Conservation (phyloP, 2,797 vertebrate species). For the Sciaenops ocellatus region DNA sequence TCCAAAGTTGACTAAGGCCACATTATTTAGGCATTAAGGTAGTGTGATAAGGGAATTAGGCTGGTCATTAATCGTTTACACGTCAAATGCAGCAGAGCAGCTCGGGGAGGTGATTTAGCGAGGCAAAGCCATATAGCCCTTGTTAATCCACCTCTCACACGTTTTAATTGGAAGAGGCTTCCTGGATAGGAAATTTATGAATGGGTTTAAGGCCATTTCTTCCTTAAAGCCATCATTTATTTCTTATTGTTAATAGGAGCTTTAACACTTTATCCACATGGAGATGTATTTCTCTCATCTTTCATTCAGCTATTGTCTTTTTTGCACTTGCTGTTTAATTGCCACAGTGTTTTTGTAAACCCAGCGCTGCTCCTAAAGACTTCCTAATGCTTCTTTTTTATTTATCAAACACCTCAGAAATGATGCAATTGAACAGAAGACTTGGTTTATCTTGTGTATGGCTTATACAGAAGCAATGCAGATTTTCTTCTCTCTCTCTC, state of each 20-base stretch:
- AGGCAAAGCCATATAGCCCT: constrained; percentile 85
- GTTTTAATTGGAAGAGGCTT: constrained; percentile 88
- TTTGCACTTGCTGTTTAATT: constrained; percentile 67
- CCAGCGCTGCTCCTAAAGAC: constrained; percentile 25
- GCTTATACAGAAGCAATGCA: constrained; percentile 38
- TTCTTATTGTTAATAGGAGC: constrained; percentile 82
- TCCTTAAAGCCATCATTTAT: constrained; percentile 84
- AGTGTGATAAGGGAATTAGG: constrained; percentile 88
- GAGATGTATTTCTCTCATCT: constrained; percentile 75
- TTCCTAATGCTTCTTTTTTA: constrained; percentile 26
- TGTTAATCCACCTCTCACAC: constrained; percentile 88
- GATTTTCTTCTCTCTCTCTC: constrained; percentile 11
- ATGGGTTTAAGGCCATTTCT: constrained; percentile 86
- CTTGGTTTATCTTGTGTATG: constrained; percentile 35
- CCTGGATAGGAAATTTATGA: constrained; percentile 86
- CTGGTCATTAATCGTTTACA: constrained; percentile 88
- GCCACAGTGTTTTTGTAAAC: constrained; percentile 62
- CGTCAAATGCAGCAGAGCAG: constrained; percentile 86
- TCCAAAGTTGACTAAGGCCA: constrained; percentile 86
- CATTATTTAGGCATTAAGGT: constrained; percentile 88
- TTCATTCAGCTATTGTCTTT: constrained; percentile 74
- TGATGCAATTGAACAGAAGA: constrained; percentile 51
- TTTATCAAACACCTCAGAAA: constrained; percentile 48
- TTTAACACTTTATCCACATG: constrained; percentile 82
- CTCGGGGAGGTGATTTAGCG: constrained; percentile 86